These are phyloP conservation scores for Ernsta delagoae DNA, from an alignment of 2,888 invertebrate species.

Conservation along the genomic window DNA sequence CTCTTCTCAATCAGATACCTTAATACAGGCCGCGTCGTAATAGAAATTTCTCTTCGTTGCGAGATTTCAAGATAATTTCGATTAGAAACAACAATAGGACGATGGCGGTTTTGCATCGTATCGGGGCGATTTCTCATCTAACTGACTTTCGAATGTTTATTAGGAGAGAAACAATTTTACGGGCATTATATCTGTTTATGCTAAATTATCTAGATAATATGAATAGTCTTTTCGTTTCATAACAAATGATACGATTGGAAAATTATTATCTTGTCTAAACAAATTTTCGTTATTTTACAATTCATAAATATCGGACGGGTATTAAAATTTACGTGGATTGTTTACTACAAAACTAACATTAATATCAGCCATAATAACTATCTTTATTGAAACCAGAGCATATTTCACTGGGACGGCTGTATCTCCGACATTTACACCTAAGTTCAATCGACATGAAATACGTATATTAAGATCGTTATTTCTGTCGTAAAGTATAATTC, in stretches of 20 bases:
- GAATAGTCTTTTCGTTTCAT: no score
- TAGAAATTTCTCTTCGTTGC: constrained; percentile 56
- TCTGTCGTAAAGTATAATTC: constrained; percentile 34
- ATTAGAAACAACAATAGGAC: constrained; percentile 37
- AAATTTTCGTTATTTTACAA: background rate
- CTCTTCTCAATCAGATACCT: constrained; percentile 82
- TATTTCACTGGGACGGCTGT: constrained; percentile 24
- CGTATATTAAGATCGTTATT: constrained; percentile 36
- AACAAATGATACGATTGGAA: background rate
- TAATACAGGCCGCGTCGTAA: constrained; percentile 69
- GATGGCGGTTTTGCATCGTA: constrained; percentile 36
- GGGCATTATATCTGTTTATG: constrained; percentile 7
- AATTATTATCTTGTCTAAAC: background rate
- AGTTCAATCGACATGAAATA: constrained; percentile 36
- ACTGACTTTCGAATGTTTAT: constrained; percentile 31
- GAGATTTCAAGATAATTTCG: constrained; percentile 43
- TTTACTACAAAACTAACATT: constrained; percentile 30
- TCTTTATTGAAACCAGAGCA: constrained; percentile 31
- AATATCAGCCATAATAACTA: constrained; percentile 31
- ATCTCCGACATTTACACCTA: constrained; percentile 35
- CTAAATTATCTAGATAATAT: no score
- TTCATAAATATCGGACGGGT: constrained; percentile 14
- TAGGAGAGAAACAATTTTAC: constrained; percentile 24
- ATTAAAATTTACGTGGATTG: constrained; percentile 21
- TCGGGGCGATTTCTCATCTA: constrained; percentile 25